Base-by-base conservation (phyloP, 2,113 vertebrate genomes). In the Orthonyx spaldingii region DNA sequence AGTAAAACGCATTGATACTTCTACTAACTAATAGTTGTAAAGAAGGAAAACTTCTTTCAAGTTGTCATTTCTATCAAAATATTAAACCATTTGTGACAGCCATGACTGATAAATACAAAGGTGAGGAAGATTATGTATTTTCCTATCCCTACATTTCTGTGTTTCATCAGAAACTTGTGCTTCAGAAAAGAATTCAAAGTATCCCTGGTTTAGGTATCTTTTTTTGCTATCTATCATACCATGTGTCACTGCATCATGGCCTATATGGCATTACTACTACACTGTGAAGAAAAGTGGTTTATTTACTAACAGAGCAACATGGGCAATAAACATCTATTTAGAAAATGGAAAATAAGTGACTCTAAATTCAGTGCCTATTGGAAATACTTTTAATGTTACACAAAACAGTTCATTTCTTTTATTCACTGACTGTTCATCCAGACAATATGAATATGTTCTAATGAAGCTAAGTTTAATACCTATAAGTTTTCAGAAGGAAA, bases 401-500 rank as follows among this genome's bases (percentile, higher is more conserved):
- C 26, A 37, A n/a, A 76, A 75, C 23, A 74, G 68, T 60, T 96
- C 1, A 84, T 94, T 96, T 96, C 12, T 84, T 95, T 80, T 95
- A 71, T 46, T 82, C 37, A 87, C 24, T 5, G 4, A 87, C 60
- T 41, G 19, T 24, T 94, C 84, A 78, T 77, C 66, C 41, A 71
- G 47, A 79, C 84, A 95, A 79, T 76, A 81, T 55, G 47, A 90
- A 28, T 65, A 56, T 68, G 75, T 72, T 63, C 42, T 44, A 93
- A 93, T 80, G 65, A 90, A 90, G 84, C 30, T 71, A 87, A 84
- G 93, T 93, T 82, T 93, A 97, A 85, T 37, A 57, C 44, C 79
- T 72, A 28, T 90, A 96, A 97, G 93, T 96, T 96, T 95, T 95
- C 64, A 97, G 61, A 94, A 93, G 39, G 35, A 93, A 92, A 93